phyloP scores from a whole-genome alignment of 1,140 invertebrate genomes.

The Cotesia glomerata region DNA sequence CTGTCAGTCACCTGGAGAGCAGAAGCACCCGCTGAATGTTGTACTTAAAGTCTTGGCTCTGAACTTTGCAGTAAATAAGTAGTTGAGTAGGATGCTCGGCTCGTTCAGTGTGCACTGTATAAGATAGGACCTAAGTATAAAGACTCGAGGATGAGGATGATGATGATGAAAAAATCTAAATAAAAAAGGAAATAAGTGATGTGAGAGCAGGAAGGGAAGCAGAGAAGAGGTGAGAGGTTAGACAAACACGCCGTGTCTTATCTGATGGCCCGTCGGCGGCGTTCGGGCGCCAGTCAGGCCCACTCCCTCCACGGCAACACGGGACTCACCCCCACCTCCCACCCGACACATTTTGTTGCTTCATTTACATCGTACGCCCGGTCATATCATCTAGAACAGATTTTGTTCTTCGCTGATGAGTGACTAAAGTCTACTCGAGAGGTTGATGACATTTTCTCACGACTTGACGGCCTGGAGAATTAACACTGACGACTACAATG shows the following conservation, averaged over 20 bases:
- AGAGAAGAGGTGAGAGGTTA: slow-evolving; percentile 53
- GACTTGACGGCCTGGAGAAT: not conserved
- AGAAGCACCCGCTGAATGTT: slow-evolving; percentile 22
- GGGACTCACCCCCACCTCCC: not conserved
- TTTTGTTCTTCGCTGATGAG: not conserved
- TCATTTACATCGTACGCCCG: not conserved
- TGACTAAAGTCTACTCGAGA: not conserved
- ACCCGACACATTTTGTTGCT: not conserved
- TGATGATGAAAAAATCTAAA: too few relatives aligned
- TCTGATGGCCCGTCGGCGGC: slow-evolving; percentile 58
- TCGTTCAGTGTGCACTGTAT: too few relatives aligned
- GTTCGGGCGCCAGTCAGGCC: slow-evolving; percentile 23
- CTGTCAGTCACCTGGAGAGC: slow-evolving; percentile 45
- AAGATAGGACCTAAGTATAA: too few relatives aligned
- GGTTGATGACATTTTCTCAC: slow-evolving; percentile 1
- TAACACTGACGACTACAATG: slow-evolving; percentile 48
- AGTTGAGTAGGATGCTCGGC: slow-evolving; percentile 3
- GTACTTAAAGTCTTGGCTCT: too few relatives aligned
- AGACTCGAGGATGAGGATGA: too few relatives aligned
- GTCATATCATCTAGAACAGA: too few relatives aligned
- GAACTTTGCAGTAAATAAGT: not conserved
- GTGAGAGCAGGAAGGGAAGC: slow-evolving; percentile 35
- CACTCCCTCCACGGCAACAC: not conserved
- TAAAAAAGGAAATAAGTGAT: slow-evolving; percentile 36
- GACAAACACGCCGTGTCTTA: slow-evolving; percentile 56